These are phyloP conservation scores for Labroides dimidiatus DNA, from an alignment of 2,797 vertebrate species.

Conservation along the genomic window DNA sequence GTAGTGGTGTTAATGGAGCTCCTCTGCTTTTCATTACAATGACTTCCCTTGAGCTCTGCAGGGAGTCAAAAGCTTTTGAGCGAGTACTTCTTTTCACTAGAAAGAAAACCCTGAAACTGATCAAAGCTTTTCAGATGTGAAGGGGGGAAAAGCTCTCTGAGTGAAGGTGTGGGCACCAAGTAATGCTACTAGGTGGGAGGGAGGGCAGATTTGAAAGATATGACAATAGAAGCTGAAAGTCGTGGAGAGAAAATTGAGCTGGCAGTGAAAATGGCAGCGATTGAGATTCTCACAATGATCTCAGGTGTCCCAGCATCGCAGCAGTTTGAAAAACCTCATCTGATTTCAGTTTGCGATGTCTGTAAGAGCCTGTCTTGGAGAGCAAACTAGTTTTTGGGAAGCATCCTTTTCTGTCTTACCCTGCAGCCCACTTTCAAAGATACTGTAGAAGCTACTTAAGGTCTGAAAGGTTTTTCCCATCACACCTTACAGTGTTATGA, in stretches of 20 bases:
- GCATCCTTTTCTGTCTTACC: conserved; percentile 13
- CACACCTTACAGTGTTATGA: conserved; percentile 8
- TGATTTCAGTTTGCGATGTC: conserved; percentile 21
- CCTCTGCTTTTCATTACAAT: conserved; percentile 63
- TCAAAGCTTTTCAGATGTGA: conserved; percentile 58
- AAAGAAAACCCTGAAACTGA: conserved; percentile 43
- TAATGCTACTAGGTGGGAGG: conserved; percentile 23
- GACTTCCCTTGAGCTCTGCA: conserved; percentile 40
- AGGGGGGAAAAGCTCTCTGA: conserved; percentile 28
- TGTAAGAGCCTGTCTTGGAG: conserved; percentile 21
- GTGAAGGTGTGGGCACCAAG: conserved; percentile 26
- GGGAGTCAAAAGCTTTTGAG: conserved; percentile 55
- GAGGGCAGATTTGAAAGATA: conserved; percentile 38
- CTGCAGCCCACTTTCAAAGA: conserved; percentile 6
- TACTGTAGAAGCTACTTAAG: neutral
- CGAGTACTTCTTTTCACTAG: conserved; percentile 57
- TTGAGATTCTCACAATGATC: conserved; percentile 31
- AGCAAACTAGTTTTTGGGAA: conserved; percentile 25
- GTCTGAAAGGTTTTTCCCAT: conserved; percentile 9
- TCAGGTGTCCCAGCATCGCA: conserved; percentile 14
- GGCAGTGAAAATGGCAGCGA: conserved; percentile 35
- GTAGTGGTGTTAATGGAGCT: conserved; percentile 57
- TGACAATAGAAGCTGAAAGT: conserved; percentile 31
- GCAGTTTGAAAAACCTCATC: conserved; percentile 28
- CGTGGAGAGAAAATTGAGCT: conserved; percentile 7